These are phyloP conservation scores for Acyrthosiphon pisum DNA, from an alignment of 1,140 invertebrate species.

Conservation along the genomic window DNA sequence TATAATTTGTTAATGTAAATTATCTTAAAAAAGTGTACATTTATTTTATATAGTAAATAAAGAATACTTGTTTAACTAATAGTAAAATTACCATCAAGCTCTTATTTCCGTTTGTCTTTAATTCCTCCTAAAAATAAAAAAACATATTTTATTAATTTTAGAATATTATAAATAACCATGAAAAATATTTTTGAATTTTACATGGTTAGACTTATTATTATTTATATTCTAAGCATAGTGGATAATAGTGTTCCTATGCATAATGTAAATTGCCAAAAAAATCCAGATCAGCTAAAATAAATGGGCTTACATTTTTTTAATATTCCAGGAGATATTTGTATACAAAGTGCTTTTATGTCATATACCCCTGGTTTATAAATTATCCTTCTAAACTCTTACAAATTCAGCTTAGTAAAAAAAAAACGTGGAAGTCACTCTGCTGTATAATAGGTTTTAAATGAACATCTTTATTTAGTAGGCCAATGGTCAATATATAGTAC, in stretches of 20 bases:
- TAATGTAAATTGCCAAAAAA: neutral
- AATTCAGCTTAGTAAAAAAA: no score
- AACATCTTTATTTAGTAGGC: no score
- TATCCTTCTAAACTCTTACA: no score
- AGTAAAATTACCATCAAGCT: constrained; percentile 48
- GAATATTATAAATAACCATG: neutral
- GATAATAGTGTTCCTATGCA: neutral
- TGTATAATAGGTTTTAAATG: no score
- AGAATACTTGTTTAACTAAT: neutral
- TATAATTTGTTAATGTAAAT: neutral
- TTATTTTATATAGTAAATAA: neutral
- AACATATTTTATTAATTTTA: neutral
- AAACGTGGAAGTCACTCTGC: no score
- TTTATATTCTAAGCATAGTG: neutral
- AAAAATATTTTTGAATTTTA: no score
- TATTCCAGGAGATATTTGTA: neutral
- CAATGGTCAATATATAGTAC: no score
- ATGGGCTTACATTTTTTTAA: neutral
- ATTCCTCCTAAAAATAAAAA: constrained; percentile 38
- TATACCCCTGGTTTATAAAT: neutral
- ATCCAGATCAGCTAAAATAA: neutral
- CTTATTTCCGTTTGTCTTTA: constrained; percentile 31
- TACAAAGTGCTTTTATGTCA: neutral
- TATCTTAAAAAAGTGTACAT: neutral
- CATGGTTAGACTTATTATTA: neutral